Conservation (phyloP, 2,888 invertebrate species). For the Drosophila merina region DNA sequence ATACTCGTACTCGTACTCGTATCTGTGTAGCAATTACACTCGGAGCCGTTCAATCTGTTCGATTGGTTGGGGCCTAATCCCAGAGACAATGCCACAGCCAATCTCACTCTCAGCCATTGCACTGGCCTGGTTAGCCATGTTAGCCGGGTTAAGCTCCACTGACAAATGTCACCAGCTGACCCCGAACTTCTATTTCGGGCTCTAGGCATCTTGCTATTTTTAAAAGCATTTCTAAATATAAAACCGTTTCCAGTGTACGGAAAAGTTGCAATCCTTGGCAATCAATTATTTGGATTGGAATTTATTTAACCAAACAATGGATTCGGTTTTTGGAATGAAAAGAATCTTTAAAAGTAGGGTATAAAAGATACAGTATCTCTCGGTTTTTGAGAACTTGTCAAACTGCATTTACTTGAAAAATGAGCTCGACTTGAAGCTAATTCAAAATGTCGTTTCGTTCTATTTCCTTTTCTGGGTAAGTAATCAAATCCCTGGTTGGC, state of each 20-base stretch:
- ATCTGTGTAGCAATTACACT: slow-evolving; percentile 21
- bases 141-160: slow-evolving; percentile 30
- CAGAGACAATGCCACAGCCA: slow-evolving; percentile 30
- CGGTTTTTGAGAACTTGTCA: slow-evolving; percentile 20
- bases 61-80: slow-evolving; percentile 33
- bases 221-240: slow-evolving; percentile 9
- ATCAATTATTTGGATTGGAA: background rate
- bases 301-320: background rate
- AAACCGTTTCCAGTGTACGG: background rate
- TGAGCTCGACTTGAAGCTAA: slow-evolving; percentile 19
- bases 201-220: background rate
- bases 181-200: slow-evolving; percentile 29
- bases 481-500: slow-evolving; percentile 19
- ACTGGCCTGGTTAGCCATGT: slow-evolving; percentile 23
- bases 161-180: slow-evolving; percentile 36
- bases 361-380: background rate
- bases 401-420: slow-evolving; percentile 39
- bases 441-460: slow-evolving; percentile 17
- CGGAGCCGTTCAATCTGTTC: slow-evolving; percentile 21
- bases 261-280: background rate
- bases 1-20: background rate
- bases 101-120: background rate
- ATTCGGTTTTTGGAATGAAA: too few relatives aligned
- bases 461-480: slow-evolving; percentile 4
- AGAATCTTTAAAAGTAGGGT: background rate